Evolutionary conservation across 92 coral and sea anemone genomes (phyloP).

Genomic region (Porites cylindrica): DNA sequence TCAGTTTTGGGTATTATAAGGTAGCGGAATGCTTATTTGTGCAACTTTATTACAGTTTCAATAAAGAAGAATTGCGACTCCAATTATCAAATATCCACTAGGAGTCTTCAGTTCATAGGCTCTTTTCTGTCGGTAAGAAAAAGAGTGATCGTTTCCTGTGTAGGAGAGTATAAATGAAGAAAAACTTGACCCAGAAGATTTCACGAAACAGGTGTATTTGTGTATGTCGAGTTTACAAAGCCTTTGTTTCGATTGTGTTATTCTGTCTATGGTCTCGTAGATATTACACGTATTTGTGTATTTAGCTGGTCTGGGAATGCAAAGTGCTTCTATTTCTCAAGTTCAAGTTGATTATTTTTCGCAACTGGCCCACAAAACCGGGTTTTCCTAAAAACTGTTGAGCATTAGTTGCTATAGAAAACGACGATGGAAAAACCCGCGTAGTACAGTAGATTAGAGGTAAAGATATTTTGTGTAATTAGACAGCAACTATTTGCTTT

Average conservation of each 20-base stretch:
- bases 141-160: neutral
- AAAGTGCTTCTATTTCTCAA: no score
- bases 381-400: no score
- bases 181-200: neutral
- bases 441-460: neutral
- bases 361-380: neutral
- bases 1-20: no score
- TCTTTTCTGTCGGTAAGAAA: neutral
- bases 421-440: no score
- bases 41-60: no score
- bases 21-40: no score
- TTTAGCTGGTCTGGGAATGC: constrained; percentile 25
- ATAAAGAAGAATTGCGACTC: neutral
- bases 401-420: no score
- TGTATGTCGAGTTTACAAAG: constrained; percentile 6
- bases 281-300: constrained; percentile 27
- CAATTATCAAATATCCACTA: neutral
- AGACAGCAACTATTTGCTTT: neutral
- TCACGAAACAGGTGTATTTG: constrained; percentile 27
- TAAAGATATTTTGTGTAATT: neutral
- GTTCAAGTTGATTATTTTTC: neutral
- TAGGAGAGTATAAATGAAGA: neutral
- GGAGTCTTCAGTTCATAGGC: neutral
- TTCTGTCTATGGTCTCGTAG: constrained; percentile 14
- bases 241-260: neutral